Percentiles rank a stretch among this genome's conserved stretches.
These are phyloP conservation scores for Exocentrus adspersus DNA, from an alignment of 2,888 invertebrate species.

Conservation along the genomic window DNA sequence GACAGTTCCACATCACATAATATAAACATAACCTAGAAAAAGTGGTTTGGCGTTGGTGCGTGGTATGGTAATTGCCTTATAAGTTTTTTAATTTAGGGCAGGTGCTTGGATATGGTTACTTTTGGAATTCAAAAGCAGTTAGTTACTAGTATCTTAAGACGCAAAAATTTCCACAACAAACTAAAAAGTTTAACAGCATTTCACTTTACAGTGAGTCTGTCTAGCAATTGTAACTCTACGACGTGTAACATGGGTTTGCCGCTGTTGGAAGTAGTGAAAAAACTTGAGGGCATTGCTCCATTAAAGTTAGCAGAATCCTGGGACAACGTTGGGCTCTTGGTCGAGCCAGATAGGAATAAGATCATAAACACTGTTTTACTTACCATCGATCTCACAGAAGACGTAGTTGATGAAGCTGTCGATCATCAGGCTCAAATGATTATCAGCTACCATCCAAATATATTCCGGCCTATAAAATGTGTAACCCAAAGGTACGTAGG, in stretches of 20 bases:
- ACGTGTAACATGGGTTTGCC: constrained; percentile 33
- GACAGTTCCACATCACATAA: too few species aligned
- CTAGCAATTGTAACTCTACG: not conserved
- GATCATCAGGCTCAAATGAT: constrained; percentile 78
- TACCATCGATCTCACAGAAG: constrained; percentile 93
- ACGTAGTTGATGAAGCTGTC: constrained; percentile 85
- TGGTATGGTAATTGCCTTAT: too few species aligned
- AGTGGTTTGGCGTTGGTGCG: too few species aligned
- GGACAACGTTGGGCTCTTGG: constrained; percentile 94
- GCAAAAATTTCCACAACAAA: not conserved
- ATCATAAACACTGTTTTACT: constrained; percentile 76
- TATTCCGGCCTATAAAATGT: constrained; percentile 85
- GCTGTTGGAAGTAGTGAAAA: constrained; percentile 57
- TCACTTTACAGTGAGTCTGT: not conserved
- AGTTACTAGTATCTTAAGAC: not conserved
- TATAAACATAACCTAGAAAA: too few species aligned
- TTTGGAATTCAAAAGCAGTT: not conserved
- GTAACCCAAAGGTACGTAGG: constrained; percentile 72
- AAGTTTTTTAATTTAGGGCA: too few species aligned
- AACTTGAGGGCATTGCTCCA: constrained; percentile 77
- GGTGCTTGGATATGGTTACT: too few species aligned
- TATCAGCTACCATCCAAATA: constrained; percentile 95
- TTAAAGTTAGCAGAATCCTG: constrained; percentile 80
- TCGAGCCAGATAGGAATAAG: constrained; percentile 74
- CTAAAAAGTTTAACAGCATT: not conserved